Conservation (phyloP, 2,888 invertebrate genomes). For the Melinaea menophilus region DNA sequence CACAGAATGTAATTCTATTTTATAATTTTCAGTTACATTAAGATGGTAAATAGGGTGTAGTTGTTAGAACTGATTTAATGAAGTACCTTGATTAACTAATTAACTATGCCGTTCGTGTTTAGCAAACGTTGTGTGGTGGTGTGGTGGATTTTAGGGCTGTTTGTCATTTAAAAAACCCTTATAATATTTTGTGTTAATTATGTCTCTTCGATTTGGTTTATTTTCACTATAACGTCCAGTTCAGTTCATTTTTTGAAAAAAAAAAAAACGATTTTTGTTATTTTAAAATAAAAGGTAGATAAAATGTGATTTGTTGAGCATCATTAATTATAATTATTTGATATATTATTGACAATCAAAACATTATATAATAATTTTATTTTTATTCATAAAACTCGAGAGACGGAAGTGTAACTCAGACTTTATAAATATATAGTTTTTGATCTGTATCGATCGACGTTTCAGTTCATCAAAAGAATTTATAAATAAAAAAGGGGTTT, state of each 20-base stretch:
- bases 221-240: slow-evolving; percentile 13
- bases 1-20: slow-evolving; percentile 9
- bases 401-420: too few relatives aligned
- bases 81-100: slow-evolving; percentile 39
- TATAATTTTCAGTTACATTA: slow-evolving; percentile 27
- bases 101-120: slow-evolving; percentile 38
- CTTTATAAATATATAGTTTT: too few relatives aligned
- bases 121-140: slow-evolving; percentile 25
- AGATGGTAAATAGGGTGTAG: slow-evolving; percentile 34
- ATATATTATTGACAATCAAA: too few relatives aligned
- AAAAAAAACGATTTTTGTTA: too few relatives aligned
- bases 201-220: slow-evolving; percentile 25
- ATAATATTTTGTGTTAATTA: too few relatives aligned
- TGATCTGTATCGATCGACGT: slow-evolving; percentile 13
- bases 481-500: slow-evolving; percentile 55
- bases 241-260: too few relatives aligned
- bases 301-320: too few relatives aligned
- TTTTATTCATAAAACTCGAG: too few relatives aligned
- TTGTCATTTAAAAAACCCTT: slow-evolving; percentile 12
- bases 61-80: slow-evolving; percentile 33
- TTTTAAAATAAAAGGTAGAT: too few relatives aligned
- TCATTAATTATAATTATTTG: too few relatives aligned
- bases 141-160: slow-evolving; percentile 14
- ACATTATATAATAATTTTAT: too few relatives aligned
- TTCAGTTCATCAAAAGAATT: slow-evolving; percentile 42